Base-by-base conservation (phyloP, 2,888 invertebrate genomes). In the Amblyjoppa proteus region DNA sequence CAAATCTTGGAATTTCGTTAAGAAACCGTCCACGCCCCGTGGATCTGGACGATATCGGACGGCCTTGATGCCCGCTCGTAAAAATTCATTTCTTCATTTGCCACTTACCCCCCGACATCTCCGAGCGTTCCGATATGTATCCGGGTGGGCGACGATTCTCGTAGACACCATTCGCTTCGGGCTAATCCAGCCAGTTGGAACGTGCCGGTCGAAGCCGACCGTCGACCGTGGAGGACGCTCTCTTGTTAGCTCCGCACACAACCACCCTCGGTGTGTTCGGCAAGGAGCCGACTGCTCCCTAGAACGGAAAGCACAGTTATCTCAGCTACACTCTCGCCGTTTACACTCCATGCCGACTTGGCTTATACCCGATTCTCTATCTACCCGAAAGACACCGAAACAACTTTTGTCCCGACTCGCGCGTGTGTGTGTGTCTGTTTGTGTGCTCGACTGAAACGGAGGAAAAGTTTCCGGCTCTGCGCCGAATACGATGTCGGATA, bases 1-100 rank as follows among this genome's bases (percentile, higher is more conserved):
- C 79, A 85, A 85, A 85, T 85, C 80, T 83, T 71, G 75, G 70
- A 85, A 82, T 82, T 85, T 79, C 79, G 66, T 83, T 80, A 68
- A 80, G 79, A 76, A 74, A 68, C 78, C 38, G 16, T n/a, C 51
- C 68, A 7, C 74, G 31, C 66, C 13, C 28, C 25, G 58, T 25
- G 4, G 58, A 34, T 64, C 45, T n/a, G 3, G 31, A 64, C 61
- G 34, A 16, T 64, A 64, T 64, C 28, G 6, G 31, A 0, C 16
- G 5, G 28, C 1, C 28, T 31, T 5, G 34, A 64, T 64, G 34
- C 25, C 45, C 6, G 16, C 13, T 64, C 61, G 61, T 31, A 34
- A 64, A n/a, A 31, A 64, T 64, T 31, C 9, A 64, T 34, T 64
- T 64, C 28, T 64, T 64, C 49, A 16, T 38, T 68, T 31, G 38